Evolutionary conservation across 1,140 invertebrate species (phyloP), one percentile per base, ranked within the genome.

Genomic region (Euglossa dilemma): DNA sequence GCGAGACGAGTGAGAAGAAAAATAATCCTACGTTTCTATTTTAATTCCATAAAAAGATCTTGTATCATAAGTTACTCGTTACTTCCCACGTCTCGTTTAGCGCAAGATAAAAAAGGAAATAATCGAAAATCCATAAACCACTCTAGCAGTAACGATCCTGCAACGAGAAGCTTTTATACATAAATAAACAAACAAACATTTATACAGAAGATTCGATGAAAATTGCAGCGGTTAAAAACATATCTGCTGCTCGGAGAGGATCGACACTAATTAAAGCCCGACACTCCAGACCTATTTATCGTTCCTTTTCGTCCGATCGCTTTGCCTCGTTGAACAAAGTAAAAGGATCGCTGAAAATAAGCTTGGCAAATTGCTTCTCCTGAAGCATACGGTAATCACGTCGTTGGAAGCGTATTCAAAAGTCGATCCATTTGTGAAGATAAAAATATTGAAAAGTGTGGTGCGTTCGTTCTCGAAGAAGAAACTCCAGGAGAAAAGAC

Each of bases 341-440:
- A 50, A 67, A 67, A 57, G 50, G 56, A 56, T 56, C 16, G 25
- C 25, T 56, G 69, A 56, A 56, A 56, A 71, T 67, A 67, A 67
- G 43, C 9, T 18, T 43, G 14, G 69, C 20, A 52, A 71, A 71
- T 71, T 43, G 50, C 18, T 36, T 71, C 50, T 36, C 23, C 6
- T 56, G 25, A 28, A 43, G 23, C 23, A 67, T 56, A 56, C 50
- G 25, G 52, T 36, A 56, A 56, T 71, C 69, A 23, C 69, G 69
- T 57, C 69, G 25, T 71, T 52, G 25, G 57, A 1, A 50, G 14
- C 57, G 18, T 61, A 28, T 63, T 75, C n/a, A 36, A 43, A 28
- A 56, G 8, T 18, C 25, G 14, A 28, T 59, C 71, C 43, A 9
- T 61, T 63, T n/a, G n/a, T n/a, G 43, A n/a, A n/a, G 28, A 54